Percentiles rank a stretch among this genome's conserved stretches.
Conservation (phyloP, 2,888 invertebrate genomes). For the Epiblema foenella region DNA sequence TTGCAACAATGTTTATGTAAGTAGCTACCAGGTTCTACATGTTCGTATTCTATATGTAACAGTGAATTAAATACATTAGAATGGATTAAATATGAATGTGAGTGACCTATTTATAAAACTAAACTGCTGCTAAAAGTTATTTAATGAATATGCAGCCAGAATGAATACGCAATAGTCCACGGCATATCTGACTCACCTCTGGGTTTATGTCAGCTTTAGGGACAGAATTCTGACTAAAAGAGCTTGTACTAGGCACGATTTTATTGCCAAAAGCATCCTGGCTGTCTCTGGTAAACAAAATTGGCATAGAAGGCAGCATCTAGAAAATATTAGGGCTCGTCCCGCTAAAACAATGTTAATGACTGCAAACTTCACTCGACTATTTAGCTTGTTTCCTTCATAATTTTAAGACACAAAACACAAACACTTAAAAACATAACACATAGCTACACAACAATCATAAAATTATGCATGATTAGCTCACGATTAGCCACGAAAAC, state of each 20-base stretch:
- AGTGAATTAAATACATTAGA: slow-evolving; percentile 11
- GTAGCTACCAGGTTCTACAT: no score
- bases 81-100: neutral
- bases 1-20: slow-evolving; percentile 8
- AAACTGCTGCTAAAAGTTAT: slow-evolving; percentile 11
- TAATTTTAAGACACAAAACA: slow-evolving; percentile 54
- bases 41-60: neutral
- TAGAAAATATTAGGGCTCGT: slow-evolving; percentile 61
- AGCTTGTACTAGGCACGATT: slow-evolving; percentile 76
- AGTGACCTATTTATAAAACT: slow-evolving; percentile 18
- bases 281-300: slow-evolving; percentile 78
- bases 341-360: slow-evolving; percentile 60
- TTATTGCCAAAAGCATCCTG: slow-evolving; percentile 81
- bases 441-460: slow-evolving; percentile 53
- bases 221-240: slow-evolving; percentile 66
- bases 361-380: slow-evolving; percentile 52
- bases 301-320: slow-evolving; percentile 84
- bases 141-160: slow-evolving; percentile 16
- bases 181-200: slow-evolving; percentile 66
- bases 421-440: slow-evolving; percentile 50
- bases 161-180: slow-evolving; percentile 36
- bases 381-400: slow-evolving; percentile 54
- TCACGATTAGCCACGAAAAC: slow-evolving; percentile 46
- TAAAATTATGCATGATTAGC: slow-evolving; percentile 51
- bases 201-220: slow-evolving; percentile 63